Conservation (phyloP, 1,140 invertebrate species). For the Dinothrombium tinctorium region DNA sequence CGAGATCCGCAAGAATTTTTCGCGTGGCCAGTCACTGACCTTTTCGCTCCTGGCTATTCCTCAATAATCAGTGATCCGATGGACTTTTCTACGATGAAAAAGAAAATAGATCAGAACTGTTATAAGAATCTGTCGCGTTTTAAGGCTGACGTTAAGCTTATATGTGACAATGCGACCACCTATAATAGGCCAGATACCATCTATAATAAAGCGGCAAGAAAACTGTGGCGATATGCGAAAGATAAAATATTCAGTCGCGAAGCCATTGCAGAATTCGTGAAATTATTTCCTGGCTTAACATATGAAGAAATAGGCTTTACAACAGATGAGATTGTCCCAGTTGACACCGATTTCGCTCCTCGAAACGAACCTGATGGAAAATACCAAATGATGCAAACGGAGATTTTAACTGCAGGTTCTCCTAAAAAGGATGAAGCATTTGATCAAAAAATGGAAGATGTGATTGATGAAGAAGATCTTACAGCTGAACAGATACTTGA, state of each 20-base stretch:
- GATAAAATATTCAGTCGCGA: conserved; percentile 16
- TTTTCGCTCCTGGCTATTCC: conserved; percentile 86
- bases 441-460: background rate
- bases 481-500: conserved; percentile 52
- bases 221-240: conserved; percentile 60
- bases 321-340: conserved; percentile 26
- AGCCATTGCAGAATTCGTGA: background rate
- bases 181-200: conserved; percentile 89
- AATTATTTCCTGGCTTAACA: conserved; percentile 33
- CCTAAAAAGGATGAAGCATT: background rate
- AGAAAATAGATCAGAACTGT: conserved; percentile 54
- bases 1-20: conserved; percentile 87
- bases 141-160: conserved; percentile 37
- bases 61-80: conserved; percentile 75
- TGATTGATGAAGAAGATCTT: conserved; percentile 36
- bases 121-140: conserved; percentile 38
- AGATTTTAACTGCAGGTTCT: background rate
- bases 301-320: conserved; percentile 64
- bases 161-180: conserved; percentile 92
- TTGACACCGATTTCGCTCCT: background rate
- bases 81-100: conserved; percentile 88
- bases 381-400: conserved; percentile 10
- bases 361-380: conserved; percentile 21
- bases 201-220: conserved; percentile 81
- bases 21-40: conserved; percentile 87